A percentile compares a stretch with the other conserved stretches of the same genome.
Conservation (phyloP, 1,140 invertebrate genomes). For the Diploscapter pachys region DNA sequence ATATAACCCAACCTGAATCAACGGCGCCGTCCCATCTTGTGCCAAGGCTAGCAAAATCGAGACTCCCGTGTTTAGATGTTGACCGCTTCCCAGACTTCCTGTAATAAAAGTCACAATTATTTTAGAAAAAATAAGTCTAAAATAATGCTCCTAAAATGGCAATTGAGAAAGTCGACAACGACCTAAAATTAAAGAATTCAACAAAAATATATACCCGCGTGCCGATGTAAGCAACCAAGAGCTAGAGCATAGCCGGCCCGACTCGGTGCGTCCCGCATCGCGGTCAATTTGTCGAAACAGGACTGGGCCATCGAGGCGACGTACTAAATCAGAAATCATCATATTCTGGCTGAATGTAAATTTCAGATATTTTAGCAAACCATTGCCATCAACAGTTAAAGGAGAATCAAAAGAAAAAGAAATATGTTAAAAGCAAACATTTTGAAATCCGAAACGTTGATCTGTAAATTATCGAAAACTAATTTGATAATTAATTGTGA, state of each 20-base stretch:
- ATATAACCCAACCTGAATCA: slow-evolving; percentile 72
- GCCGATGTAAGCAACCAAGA: slow-evolving; percentile 83
- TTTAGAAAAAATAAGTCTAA: neutral
- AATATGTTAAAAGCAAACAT: no score
- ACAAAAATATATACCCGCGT: slow-evolving; percentile 64
- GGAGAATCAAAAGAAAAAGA: no score
- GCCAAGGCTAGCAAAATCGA: slow-evolving; percentile 87
- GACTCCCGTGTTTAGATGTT: slow-evolving; percentile 86
- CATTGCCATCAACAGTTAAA: no score
- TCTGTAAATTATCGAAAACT: neutral
- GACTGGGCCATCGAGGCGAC: slow-evolving; percentile 84
- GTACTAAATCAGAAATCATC: slow-evolving; percentile 66
- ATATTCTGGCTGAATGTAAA: no score
- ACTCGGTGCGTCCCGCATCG: slow-evolving; percentile 80
- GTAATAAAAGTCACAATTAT: neutral
- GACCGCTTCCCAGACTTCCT: slow-evolving; percentile 74
- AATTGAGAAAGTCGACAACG: no score
- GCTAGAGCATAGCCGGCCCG: slow-evolving; percentile 87
- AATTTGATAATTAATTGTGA: no score
- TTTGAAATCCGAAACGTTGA: slow-evolving; percentile 2
- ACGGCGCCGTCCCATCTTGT: slow-evolving; percentile 82
- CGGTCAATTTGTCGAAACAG: slow-evolving; percentile 81
- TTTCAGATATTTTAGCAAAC: no score
- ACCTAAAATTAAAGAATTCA: no score
- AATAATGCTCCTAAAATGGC: neutral